Percentiles rank a stretch among this genome's conserved stretches.
Evolutionary conservation across 2,113 vertebrate species (phyloP).

Genomic region (Melospiza melodia): DNA sequence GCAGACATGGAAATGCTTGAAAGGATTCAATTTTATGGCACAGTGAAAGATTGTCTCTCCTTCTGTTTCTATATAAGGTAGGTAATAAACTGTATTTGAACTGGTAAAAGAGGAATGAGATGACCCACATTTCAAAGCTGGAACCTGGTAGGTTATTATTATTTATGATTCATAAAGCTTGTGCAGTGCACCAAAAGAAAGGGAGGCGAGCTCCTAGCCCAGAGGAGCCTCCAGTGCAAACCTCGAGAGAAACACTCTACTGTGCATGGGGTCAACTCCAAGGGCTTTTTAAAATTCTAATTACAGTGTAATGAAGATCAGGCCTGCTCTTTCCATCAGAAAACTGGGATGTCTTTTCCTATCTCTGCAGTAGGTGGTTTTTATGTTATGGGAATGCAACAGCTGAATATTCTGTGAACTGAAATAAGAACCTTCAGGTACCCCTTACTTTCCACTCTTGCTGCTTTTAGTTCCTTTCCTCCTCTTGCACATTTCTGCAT

Average conservation of each 20-base stretch:
- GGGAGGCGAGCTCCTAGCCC: neutral
- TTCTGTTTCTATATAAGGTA: slow-evolving; percentile 14
- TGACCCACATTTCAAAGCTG: slow-evolving; percentile 59
- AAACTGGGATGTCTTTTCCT: neutral
- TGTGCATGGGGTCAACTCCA: neutral
- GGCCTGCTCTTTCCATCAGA: neutral
- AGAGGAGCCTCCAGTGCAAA: neutral
- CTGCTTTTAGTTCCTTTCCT: neutral
- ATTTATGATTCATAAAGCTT: slow-evolving; percentile 43
- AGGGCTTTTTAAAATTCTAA: neutral
- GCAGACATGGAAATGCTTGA: neutral
- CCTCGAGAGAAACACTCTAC: neutral
- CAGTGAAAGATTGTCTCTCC: neutral
- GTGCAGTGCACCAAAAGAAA: slow-evolving; percentile 40
- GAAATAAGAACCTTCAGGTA: neutral
- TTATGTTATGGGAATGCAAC: neutral
- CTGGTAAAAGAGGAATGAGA: slow-evolving; percentile 10
- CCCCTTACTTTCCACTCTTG: neutral
- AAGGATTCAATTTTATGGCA: slow-evolving; percentile 11
- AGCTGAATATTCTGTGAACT: neutral
- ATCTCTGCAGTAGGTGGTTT: neutral
- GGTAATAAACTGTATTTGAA: slow-evolving; percentile 54
- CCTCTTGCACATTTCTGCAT: neutral
- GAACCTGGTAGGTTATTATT: slow-evolving; percentile 43
- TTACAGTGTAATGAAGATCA: neutral